A percentile compares a stretch with the other conserved stretches of the same genome.
Conservation (phyloP, 2,113 vertebrate species). For the Bubo blakistoni region DNA sequence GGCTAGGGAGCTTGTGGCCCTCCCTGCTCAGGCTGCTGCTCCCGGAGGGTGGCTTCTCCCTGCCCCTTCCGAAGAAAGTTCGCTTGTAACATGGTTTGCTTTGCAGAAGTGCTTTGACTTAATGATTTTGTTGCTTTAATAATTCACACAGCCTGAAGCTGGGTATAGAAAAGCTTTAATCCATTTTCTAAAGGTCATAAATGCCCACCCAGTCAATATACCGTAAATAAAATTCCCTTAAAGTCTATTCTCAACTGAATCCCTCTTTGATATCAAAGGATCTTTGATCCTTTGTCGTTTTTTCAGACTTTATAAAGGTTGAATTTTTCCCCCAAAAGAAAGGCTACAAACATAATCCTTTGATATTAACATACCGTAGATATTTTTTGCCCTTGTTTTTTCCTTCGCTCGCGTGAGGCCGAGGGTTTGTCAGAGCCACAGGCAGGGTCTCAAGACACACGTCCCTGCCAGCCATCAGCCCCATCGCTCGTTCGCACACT, state of each 20-base stretch:
- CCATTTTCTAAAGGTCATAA: constrained; percentile 32
- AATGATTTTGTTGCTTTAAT: background rate
- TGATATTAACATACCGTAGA: background rate
- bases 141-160: background rate
- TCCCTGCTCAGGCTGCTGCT: background rate
- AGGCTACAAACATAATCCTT: background rate
- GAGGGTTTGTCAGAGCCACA: background rate
- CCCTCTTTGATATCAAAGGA: background rate
- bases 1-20: background rate
- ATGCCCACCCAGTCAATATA: background rate
- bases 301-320: background rate
- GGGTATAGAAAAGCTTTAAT: constrained; percentile 6
- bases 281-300: background rate
- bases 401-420: background rate
- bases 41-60: background rate
- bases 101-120: background rate
- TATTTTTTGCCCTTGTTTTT: background rate
- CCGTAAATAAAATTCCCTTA: background rate
- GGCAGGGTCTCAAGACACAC: background rate
- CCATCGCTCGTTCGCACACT: accelerated
- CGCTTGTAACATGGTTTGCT: background rate
- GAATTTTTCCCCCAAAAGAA: background rate
- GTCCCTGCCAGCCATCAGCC: background rate
- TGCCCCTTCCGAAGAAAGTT: background rate
- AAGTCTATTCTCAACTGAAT: background rate